A percentile compares a stretch with the other conserved stretches of the same genome.
phyloP scores from a whole-genome alignment of 1,140 invertebrate genomes.

The Nilaparvata lugens region DNA sequence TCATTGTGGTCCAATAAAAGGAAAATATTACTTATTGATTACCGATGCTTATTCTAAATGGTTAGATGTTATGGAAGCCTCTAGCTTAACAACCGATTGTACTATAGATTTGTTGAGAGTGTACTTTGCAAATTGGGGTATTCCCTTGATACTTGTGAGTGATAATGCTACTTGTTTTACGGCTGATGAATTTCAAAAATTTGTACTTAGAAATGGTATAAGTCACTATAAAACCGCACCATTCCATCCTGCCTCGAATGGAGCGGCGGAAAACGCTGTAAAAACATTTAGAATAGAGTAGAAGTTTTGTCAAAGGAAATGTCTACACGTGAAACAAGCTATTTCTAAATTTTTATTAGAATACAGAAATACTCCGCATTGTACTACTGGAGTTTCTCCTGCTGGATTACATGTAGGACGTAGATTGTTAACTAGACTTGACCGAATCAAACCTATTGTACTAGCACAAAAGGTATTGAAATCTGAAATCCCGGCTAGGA shows the following conservation, averaged over 20 bases:
- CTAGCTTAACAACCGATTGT: not conserved
- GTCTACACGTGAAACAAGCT: slow-evolving; percentile 5
- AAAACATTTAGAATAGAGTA: slow-evolving; percentile 18
- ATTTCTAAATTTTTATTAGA: slow-evolving; percentile 1
- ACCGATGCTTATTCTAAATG: slow-evolving; percentile 35
- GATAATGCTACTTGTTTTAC: slow-evolving; percentile 28
- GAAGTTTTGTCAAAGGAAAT: slow-evolving; percentile 8
- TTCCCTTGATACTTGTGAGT: slow-evolving; percentile 22
- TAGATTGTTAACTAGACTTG: no score
- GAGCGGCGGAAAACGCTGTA: slow-evolving; percentile 26
- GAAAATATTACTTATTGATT: slow-evolving; percentile 11
- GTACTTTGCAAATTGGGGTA: slow-evolving; percentile 20
- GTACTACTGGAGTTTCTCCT: not conserved
- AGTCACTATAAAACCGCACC: slow-evolving; percentile 21
- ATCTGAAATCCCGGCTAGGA: no score
- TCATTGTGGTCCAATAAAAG: slow-evolving; percentile 5
- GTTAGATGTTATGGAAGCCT: slow-evolving; percentile 28
- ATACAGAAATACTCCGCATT: slow-evolving; percentile 7
- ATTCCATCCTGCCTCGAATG: slow-evolving; percentile 28
- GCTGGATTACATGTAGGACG: not conserved
- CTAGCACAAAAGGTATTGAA: no score
- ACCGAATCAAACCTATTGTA: no score
- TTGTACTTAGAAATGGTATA: slow-evolving; percentile 21
- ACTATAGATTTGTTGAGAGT: slow-evolving; percentile 11
- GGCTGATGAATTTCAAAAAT: slow-evolving; percentile 24